Evolutionary conservation across 2,113 vertebrate species (phyloP).

Genomic region (Phalacrocorax pelagicus): DNA sequence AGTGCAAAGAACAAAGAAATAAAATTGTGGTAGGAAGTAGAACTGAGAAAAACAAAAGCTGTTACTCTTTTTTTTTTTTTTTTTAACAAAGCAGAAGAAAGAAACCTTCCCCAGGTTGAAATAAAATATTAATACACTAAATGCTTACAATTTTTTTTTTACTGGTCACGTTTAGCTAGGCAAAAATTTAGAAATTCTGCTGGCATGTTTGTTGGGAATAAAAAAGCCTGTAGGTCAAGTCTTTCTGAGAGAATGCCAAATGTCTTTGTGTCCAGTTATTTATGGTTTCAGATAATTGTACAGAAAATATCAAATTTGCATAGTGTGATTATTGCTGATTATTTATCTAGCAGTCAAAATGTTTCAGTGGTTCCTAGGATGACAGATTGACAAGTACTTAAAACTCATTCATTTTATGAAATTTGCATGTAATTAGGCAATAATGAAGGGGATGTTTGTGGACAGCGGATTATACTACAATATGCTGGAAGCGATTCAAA

Average conservation of each 20-base stretch:
- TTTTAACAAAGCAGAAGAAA: slow-evolving; percentile 10
- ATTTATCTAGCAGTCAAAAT: slow-evolving; percentile 98
- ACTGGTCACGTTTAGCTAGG: slow-evolving; percentile 63
- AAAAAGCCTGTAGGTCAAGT: slow-evolving; percentile 80
- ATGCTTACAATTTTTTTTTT: slow-evolving; percentile 43
- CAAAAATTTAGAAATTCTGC: slow-evolving; percentile 72
- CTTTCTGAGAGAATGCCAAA: slow-evolving; percentile 91
- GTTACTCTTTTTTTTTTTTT: not conserved
- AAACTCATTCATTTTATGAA: slow-evolving; percentile 99
- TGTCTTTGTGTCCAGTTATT: slow-evolving; percentile 98
- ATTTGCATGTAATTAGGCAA: slow-evolving; percentile 99
- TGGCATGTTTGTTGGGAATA: slow-evolving; percentile 71
- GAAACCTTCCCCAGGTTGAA: slow-evolving; percentile 24
- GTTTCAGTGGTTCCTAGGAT: slow-evolving; percentile 95
- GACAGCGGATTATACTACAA: slow-evolving; percentile 90
- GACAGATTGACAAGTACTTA: slow-evolving; percentile 99
- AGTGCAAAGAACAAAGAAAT: not conserved
- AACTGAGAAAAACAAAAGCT: not conserved
- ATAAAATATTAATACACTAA: slow-evolving; percentile 63
- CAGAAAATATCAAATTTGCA: slow-evolving; percentile 99
- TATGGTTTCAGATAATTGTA: slow-evolving; percentile 97
- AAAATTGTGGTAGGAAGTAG: not conserved
- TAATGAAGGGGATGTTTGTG: slow-evolving; percentile 95
- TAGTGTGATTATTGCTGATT: slow-evolving; percentile 99
- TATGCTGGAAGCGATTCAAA: slow-evolving; percentile 85